A percentile compares a stretch with the other conserved stretches of the same genome.
Evolutionary conservation across 2,797 vertebrate genomes (phyloP).

Genomic region (Xyrichtys novacula): DNA sequence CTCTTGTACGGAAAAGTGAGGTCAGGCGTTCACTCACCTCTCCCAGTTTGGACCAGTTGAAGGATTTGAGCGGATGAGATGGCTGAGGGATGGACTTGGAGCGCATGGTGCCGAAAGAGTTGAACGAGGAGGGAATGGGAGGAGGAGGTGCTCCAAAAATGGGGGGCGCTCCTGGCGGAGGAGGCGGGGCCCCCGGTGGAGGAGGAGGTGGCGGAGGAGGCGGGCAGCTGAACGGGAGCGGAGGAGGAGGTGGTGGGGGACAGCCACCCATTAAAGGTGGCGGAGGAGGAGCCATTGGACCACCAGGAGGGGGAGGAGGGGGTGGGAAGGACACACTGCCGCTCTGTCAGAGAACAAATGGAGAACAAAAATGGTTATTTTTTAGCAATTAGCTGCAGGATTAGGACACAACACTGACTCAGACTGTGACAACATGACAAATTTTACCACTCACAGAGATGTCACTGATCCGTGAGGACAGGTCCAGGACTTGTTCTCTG

Average conservation of each 20-base stretch:
- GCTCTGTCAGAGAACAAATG: slow-evolving; percentile 76
- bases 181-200: slow-evolving; percentile 82
- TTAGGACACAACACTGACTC: background rate
- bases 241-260: slow-evolving; percentile 86
- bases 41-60: slow-evolving; percentile 97
- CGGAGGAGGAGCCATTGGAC: slow-evolving; percentile 82
- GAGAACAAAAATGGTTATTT: background rate
- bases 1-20: background rate
- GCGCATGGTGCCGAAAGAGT: slow-evolving; percentile 78
- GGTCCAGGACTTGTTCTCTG: slow-evolving; percentile 91
- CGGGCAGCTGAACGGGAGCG: slow-evolving; percentile 87
- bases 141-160: slow-evolving; percentile 89
- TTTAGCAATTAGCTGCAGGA: background rate
- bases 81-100: slow-evolving; percentile 94
- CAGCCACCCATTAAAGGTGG: slow-evolving; percentile 84
- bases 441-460: slow-evolving; percentile 83
- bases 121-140: slow-evolving; percentile 84
- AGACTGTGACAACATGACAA: background rate
- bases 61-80: slow-evolving; percentile 96
- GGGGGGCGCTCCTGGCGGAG: slow-evolving; percentile 88
- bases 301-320: slow-evolving; percentile 89
- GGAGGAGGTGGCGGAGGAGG: slow-evolving; percentile 90
- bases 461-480: slow-evolving; percentile 91
- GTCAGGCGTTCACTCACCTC: slow-evolving; percentile 86
- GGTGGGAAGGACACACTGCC: slow-evolving; percentile 82